Conservation (phyloP, 1,140 invertebrate genomes). For the Penaeus indicus region DNA sequence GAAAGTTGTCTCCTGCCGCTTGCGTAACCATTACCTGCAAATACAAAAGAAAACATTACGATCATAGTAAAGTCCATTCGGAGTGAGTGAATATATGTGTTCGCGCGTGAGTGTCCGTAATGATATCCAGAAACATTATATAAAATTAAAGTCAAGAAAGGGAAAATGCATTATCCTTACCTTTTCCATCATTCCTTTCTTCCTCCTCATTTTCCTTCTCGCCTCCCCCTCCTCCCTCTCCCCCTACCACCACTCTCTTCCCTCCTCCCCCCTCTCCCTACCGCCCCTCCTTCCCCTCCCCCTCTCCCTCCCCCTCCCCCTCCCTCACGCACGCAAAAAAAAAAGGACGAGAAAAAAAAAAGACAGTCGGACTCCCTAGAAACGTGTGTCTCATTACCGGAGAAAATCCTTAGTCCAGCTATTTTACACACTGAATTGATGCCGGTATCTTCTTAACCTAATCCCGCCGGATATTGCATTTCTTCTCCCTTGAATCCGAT, state of each 20-base stretch:
- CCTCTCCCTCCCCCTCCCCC: neutral
- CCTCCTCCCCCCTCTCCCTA: neutral
- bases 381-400: constrained; percentile 24
- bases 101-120: too few relatives aligned
- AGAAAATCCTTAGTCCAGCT: constrained; percentile 21
- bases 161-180: too few relatives aligned
- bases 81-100: too few relatives aligned
- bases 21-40: too few relatives aligned
- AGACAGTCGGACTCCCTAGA: neutral
- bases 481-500: constrained; percentile 11
- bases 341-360: neutral
- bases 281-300: neutral
- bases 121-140: too few relatives aligned
- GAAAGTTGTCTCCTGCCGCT: too few relatives aligned
- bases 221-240: neutral
- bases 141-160: too few relatives aligned
- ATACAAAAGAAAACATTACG: too few relatives aligned
- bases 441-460: constrained; percentile 40
- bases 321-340: neutral
- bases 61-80: too few relatives aligned
- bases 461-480: constrained; percentile 34
- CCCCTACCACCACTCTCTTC: neutral
- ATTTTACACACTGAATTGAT: constrained; percentile 30
- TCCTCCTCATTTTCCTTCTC: neutral
- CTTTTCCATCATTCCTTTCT: too few relatives aligned